These are phyloP conservation scores for Diabrotica undecimpunctata DNA, from an alignment of 1,140 invertebrate genomes.

Conservation along the genomic window DNA sequence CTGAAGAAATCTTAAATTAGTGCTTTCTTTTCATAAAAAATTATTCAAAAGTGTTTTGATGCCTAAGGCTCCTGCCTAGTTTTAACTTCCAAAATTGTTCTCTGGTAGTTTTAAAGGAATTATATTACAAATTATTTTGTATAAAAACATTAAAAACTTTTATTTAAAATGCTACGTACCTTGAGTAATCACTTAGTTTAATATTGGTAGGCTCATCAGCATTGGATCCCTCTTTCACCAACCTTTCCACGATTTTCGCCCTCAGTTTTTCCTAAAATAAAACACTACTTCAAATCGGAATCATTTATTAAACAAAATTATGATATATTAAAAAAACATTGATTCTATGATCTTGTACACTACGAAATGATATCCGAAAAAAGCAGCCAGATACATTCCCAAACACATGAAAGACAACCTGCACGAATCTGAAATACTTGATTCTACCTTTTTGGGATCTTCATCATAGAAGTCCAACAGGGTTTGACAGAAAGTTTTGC, in stretches of 20 bases:
- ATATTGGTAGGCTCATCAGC: conserved; percentile 85
- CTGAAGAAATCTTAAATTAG: too few species aligned
- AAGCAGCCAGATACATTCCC: too few species aligned
- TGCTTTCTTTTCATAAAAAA: too few species aligned
- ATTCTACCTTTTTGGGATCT: conserved; percentile 72
- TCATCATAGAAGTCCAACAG: conserved; percentile 87
- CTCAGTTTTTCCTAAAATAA: conserved; percentile 65
- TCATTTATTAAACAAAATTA: background rate
- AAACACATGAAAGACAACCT: too few species aligned
- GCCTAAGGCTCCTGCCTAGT: too few species aligned
- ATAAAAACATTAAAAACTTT: too few species aligned
- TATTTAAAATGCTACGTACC: conserved; percentile 50
- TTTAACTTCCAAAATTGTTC: too few species aligned
- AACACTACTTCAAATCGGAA: conserved; percentile 15
- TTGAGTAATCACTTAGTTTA: conserved; percentile 78
- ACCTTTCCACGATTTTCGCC: conserved; percentile 72
- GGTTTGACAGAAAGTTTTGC: conserved; percentile 87
- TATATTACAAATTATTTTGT: too few species aligned
- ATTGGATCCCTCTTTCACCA: conserved; percentile 78
- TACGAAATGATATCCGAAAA: too few species aligned
- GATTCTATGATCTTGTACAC: background rate
- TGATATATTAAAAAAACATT: background rate
- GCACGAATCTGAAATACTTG: too few species aligned
- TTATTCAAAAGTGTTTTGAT: too few species aligned
- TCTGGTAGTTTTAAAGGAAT: too few species aligned